A percentile compares a stretch with the other conserved stretches of the same genome.
Evolutionary conservation across 2,113 vertebrate species (phyloP).

Genomic region (Upupa epops): DNA sequence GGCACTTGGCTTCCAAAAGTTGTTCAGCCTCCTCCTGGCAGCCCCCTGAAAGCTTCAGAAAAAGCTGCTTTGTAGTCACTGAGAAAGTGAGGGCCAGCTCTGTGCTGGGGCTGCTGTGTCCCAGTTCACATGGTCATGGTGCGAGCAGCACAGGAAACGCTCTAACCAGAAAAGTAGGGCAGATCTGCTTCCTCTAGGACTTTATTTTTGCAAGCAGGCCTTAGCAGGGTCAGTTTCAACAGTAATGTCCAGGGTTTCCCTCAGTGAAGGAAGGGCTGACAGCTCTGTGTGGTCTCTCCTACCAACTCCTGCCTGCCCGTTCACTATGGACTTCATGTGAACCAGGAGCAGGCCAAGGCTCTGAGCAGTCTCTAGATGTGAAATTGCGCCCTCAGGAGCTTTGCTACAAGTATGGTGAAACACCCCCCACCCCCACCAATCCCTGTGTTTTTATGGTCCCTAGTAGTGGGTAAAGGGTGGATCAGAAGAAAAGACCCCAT

Average conservation of each 20-base stretch:
- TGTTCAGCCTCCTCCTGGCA: background rate
- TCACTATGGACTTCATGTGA: background rate
- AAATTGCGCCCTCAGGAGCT: background rate
- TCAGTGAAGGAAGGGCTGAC: background rate
- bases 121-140: background rate
- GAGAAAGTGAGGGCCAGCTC: background rate
- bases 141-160: conserved; percentile 23
- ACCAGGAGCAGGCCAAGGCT: background rate
- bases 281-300: background rate
- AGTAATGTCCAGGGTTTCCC: background rate
- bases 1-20: background rate
- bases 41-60: background rate
- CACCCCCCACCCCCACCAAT: too few species aligned
- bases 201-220: fast-evolving
- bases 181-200: background rate
- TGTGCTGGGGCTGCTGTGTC: fast-evolving
- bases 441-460: background rate
- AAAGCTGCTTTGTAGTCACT: background rate
- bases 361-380: background rate
- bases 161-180: background rate
- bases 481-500: background rate
- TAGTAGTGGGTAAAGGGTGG: background rate
- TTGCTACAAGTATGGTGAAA: background rate
- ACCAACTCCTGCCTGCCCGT: background rate
- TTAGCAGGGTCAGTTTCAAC: background rate